Evolutionary conservation across 2,797 vertebrate species (phyloP).

Genomic region (Lateolabrax maculatus): DNA sequence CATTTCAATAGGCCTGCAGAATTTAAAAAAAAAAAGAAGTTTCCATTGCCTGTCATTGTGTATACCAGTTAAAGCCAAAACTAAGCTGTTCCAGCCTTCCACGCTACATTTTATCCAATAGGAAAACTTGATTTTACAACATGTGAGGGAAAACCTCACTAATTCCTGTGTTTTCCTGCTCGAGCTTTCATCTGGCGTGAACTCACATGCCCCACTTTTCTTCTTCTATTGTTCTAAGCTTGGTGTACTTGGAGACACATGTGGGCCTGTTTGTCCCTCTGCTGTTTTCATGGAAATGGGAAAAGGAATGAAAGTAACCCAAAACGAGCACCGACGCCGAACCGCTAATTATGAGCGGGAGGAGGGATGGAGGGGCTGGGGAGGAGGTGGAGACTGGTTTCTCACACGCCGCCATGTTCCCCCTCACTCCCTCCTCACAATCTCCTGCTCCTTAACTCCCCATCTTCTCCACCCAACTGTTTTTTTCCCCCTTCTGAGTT

Average conservation of each 20-base stretch:
- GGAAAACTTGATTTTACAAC: slow-evolving; percentile 60
- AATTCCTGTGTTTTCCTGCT: slow-evolving; percentile 67
- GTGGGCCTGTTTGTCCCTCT: slow-evolving; percentile 65
- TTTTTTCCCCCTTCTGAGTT: slow-evolving; percentile 45
- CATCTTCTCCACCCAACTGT: slow-evolving; percentile 35
- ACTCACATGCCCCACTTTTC: slow-evolving; percentile 65
- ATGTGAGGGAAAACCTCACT: slow-evolving; percentile 63
- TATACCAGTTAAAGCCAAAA: slow-evolving; percentile 38
- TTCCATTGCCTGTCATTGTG: slow-evolving; percentile 60
- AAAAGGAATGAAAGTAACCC: slow-evolving; percentile 75
- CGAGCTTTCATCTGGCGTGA: slow-evolving; percentile 68
- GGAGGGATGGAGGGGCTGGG: slow-evolving; percentile 11
- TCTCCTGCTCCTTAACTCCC: slow-evolving; percentile 28
- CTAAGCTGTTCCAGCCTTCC: slow-evolving; percentile 56
- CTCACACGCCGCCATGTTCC: slow-evolving; percentile 55
- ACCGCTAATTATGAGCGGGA: slow-evolving; percentile 67
- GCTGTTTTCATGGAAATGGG: slow-evolving; percentile 68
- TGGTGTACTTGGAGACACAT: slow-evolving; percentile 57
- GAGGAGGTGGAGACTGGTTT: slow-evolving; percentile 20
- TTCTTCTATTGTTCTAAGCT: slow-evolving; percentile 74
- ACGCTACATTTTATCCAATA: slow-evolving; percentile 41
- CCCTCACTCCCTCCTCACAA: slow-evolving; percentile 15
- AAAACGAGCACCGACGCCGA: slow-evolving; percentile 60
- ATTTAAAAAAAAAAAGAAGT: slow-evolving; percentile 48
- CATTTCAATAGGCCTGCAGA: slow-evolving; percentile 23